Base-by-base conservation (phyloP, 2,113 vertebrate species). In the Micronisus gabar region DNA sequence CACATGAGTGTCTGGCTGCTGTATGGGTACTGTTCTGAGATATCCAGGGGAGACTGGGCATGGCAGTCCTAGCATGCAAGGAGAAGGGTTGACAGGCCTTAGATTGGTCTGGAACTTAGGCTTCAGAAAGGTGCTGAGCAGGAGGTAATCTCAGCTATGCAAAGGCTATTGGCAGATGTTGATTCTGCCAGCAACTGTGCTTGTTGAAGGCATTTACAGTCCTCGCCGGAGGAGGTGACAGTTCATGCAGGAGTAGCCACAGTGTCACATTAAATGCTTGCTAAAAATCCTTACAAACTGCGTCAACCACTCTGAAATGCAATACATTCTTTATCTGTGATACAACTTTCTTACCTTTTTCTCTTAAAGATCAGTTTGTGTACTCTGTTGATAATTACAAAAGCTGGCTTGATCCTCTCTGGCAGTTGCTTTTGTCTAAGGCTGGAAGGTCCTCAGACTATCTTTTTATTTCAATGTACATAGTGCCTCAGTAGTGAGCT, bases 221-320 rank as follows among this genome's bases (percentile, higher is more conserved):
- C 52, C 53, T 40, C 22, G 20, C 74, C 2, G 20, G 45, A 21
- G 58, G 47, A 73, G 38, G 10, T 22, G 78, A 15, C 21, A 3
- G 16, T 32, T 59, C 25, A 9, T 9, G 22, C 84, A 47, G 74
- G 59, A 91, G 29, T 11, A n/a, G 45, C 45, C 61, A 2, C n/a
- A 30, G 29, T 6, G 3, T n/a, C 7, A 2, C 3, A 0, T 61
- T 17, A 45, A 91, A 66, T 4, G 2, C 23, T n/a, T 4, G 11
- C 45, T 47, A 48, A 43, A 58, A 52, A 12, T 38, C 43, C 38
- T 29, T 11, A 36, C 10, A 3, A 56, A 5, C 48, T 13, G 41
- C 15, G 0, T 41, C 4, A 1, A 16, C n/a, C 36, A 0, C 50
- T 74, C 21, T 7, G 22, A 45, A 67, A 52, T 4, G 0, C 1